Conservation (phyloP, 2,797 vertebrate species). For the Scomberomorus guttatus region DNA sequence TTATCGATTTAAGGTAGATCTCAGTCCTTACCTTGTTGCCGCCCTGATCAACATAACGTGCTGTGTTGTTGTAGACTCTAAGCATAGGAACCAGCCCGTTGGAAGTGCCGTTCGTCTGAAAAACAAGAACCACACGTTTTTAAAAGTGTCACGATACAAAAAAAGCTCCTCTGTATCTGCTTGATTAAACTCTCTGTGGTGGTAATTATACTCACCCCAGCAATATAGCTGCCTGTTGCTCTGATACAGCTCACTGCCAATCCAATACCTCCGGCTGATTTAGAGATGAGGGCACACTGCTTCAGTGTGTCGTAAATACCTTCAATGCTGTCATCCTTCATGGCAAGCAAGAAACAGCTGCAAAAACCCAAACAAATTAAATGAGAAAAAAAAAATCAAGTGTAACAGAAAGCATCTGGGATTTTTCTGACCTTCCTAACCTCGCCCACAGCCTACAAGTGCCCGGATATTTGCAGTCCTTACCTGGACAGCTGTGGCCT, state of each 20-base stretch:
- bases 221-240: slow-evolving; percentile 96
- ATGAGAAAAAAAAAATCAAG: background rate
- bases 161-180: background rate
- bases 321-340: slow-evolving; percentile 97
- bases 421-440: background rate
- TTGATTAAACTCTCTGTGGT: background rate
- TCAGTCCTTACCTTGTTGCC: slow-evolving; percentile 89
- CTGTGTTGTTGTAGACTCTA: slow-evolving; percentile 97
- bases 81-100: slow-evolving; percentile 98
- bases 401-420: background rate
- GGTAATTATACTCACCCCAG: slow-evolving; percentile 83
- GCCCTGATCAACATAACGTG: slow-evolving; percentile 97
- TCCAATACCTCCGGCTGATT: slow-evolving; percentile 97
- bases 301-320: slow-evolving; percentile 97
- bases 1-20: background rate
- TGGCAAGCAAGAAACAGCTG: slow-evolving; percentile 94
- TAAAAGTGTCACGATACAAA: background rate
- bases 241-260: slow-evolving; percentile 96
- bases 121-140: slow-evolving; percentile 14
- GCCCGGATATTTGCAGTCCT: background rate
- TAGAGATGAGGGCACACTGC: slow-evolving; percentile 96
- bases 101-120: slow-evolving; percentile 92
- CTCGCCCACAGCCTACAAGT: background rate
- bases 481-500: slow-evolving; percentile 93
- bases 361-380: slow-evolving; percentile 13